Evolutionary conservation across 2,888 invertebrate species (phyloP), one percentile per base, ranked within the genome.

Genomic region (Calliopum simillimum): DNA sequence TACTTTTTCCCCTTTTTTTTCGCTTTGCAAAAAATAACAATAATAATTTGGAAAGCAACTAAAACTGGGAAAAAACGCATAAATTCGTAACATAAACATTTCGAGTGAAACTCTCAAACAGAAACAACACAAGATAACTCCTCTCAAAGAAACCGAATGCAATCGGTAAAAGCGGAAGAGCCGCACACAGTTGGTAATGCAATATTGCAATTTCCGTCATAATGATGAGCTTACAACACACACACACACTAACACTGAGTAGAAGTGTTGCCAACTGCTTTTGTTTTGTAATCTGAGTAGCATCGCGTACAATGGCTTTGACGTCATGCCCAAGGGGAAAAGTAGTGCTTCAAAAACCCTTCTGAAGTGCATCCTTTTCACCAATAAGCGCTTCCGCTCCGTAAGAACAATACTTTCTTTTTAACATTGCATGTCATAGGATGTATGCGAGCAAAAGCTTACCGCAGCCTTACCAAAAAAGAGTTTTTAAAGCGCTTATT

Each of bases 191-290:
- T 65, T 71, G 49, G 73, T 73, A 73, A 70, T 68, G 70, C 73
- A 71, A 73, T 73, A 68, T 69, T 64, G 73, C 73, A 62, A 68
- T 71, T 73, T 73, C 73, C 70, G 68, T 68, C 33, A 33, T 69
- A 70, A 71, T 69, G 69, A 71, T 69, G 63, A 55, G 51, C 41
- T 12, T 19, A 14, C 41, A 16, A 44, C 25, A 23, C n/a, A n/a
- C n/a, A n/a, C n/a, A n/a, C n/a, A n/a, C n/a, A 61, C 19, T 5
- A 11, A 11, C 14, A 13, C 46, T 14, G 14, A 6, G 41, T n/a
- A 8, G 33, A 16, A 14, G 21, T 23, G 53, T 53, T 19, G 44
- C 41, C 65, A 49, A 43, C 53, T 44, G 21, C 8, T n/a, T 55
- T 23, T 65, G 44, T 43, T 44, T 11, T 11, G 51, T 51, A 19